These are phyloP conservation scores for Harpegnathos saltator DNA, from an alignment of 1,140 invertebrate species.

Conservation along the genomic window DNA sequence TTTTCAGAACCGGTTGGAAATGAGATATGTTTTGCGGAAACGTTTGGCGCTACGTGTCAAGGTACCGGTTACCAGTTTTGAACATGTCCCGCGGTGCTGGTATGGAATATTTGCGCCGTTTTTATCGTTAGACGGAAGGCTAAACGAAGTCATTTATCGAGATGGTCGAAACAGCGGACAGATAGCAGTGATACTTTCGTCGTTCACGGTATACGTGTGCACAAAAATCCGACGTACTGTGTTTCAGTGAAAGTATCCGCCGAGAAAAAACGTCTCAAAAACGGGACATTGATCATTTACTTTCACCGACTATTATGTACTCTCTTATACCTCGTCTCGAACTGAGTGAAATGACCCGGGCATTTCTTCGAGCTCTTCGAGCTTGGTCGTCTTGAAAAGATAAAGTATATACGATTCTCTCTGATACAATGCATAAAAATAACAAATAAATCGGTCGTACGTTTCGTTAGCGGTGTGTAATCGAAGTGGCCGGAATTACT, in stretches of 20 bases:
- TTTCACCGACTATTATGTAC: conserved; percentile 47
- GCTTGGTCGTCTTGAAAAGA: no score
- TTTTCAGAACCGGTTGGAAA: conserved; percentile 34
- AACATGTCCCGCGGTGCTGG: background rate
- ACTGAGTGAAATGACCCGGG: conserved; percentile 4
- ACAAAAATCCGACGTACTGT: background rate
- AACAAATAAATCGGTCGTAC: background rate
- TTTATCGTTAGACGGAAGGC: background rate
- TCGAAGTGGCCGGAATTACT: background rate
- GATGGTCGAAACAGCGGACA: background rate
- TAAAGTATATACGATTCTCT: no score
- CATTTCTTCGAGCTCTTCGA: background rate
- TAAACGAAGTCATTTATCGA: background rate
- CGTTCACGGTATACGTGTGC: background rate
- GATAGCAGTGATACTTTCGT: background rate
- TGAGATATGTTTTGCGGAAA: background rate
- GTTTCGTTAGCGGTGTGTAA: no score
- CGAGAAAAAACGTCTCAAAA: conserved; percentile 46
- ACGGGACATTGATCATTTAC: conserved; percentile 18
- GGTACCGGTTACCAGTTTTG: background rate
- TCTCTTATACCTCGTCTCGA: background rate
- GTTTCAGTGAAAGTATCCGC: conserved; percentile 53
- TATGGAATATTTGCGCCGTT: background rate
- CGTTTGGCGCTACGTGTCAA: background rate
- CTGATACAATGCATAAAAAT: background rate